Conservation (phyloP, 2,113 vertebrate species). For the Plecotus auritus region DNA sequence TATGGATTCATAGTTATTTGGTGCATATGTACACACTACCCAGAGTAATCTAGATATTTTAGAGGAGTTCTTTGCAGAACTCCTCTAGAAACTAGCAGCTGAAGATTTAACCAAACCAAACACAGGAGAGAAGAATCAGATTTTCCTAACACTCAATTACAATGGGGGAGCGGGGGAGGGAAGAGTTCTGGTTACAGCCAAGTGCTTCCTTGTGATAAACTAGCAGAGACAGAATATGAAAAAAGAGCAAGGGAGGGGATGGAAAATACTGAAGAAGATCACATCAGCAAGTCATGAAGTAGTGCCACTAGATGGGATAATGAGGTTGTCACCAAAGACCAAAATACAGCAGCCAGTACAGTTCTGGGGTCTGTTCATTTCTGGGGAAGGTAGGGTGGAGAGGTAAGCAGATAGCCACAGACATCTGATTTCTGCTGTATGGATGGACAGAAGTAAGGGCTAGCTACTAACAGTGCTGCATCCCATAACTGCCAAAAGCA, state of each 20-base stretch:
- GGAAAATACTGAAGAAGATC: background rate
- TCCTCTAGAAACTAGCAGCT: background rate
- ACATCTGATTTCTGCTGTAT: background rate
- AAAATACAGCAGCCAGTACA: background rate
- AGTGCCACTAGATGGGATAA: background rate
- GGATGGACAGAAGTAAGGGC: background rate
- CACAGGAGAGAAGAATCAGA: background rate
- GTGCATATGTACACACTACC: background rate
- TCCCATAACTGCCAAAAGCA: background rate
- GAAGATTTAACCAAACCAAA: slow-evolving; percentile 18
- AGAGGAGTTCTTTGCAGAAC: slow-evolving; percentile 12
- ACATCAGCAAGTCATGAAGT: background rate
- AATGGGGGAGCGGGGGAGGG: background rate
- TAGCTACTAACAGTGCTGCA: background rate
- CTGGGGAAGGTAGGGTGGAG: background rate
- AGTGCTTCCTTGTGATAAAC: background rate
- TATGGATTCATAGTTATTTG: background rate
- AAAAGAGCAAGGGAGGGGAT: background rate
- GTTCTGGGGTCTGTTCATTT: background rate
- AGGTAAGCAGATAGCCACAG: background rate
- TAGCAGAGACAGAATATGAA: background rate
- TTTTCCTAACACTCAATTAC: background rate
- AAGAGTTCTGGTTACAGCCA: background rate
- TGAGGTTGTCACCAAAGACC: background rate
- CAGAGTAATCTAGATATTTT: background rate